A percentile compares a stretch with the other conserved stretches of the same genome.
Conservation (phyloP, 2,113 vertebrate genomes). For the Micromys minutus region DNA sequence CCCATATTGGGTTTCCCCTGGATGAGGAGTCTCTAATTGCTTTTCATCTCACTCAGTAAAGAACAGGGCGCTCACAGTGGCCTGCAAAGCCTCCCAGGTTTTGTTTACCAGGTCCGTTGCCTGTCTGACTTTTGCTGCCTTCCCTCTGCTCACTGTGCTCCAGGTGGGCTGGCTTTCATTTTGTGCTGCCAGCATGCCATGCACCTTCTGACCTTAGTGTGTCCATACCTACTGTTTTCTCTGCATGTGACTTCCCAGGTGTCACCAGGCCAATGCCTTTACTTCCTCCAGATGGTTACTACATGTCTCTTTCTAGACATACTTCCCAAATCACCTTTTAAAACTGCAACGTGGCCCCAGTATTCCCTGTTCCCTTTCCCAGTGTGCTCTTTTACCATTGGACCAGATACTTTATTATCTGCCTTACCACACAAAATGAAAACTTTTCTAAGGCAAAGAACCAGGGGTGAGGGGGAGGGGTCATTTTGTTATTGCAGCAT, state of each 20-base stretch:
- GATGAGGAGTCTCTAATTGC: constrained; percentile 54
- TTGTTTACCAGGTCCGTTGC: not conserved
- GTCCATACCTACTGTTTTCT: not conserved
- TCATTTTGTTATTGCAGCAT: not conserved
- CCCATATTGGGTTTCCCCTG: constrained; percentile 16
- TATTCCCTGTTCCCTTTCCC: not conserved
- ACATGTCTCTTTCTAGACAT: not conserved
- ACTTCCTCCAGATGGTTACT: not conserved
- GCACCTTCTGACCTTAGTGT: not conserved
- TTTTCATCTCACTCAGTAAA: constrained; percentile 53
- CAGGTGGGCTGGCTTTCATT: not conserved
- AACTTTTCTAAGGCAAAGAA: not conserved
- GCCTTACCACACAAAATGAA: not conserved
- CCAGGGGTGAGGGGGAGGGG: not conserved
- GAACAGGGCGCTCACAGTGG: constrained; percentile 25
- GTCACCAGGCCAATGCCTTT: not conserved
- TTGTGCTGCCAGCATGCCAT: not conserved
- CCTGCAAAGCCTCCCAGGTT: constrained; percentile 57
- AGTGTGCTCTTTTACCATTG: not conserved
- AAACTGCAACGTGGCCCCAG: not conserved
- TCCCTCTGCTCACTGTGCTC: not conserved
- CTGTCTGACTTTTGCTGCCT: not conserved
- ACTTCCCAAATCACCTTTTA: not conserved
- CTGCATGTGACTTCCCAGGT: not conserved
- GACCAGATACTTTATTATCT: not conserved